Base-by-base conservation (phyloP, 2,888 invertebrate species). In the Spodoptera picta region DNA sequence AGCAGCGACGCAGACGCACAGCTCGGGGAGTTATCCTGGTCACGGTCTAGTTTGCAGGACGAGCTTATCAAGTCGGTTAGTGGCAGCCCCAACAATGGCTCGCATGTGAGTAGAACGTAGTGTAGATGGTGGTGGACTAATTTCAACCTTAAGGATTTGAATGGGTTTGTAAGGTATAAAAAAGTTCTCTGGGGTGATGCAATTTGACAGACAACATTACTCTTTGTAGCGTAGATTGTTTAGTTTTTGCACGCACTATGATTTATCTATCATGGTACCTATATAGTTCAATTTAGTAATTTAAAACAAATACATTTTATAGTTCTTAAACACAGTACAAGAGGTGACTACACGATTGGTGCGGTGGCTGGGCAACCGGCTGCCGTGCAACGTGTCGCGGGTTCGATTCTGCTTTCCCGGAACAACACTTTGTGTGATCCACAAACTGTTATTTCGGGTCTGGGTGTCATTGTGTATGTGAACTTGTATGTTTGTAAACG, bases 1-100 rank as follows among this genome's bases (percentile, higher is more conserved):
- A 95, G 95, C 83, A 94, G 94, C 81, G 95, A 95, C 63, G 90
- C 95, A 45, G 95, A 94, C 82, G 93, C 87, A 14, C 88, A 91
- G 81, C 90, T 95, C 75, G 88, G 95, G 45, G 95, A 96, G 79
- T 91, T 96, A 50, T 95, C 96, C 47, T 96, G 96, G 95, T 96
- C 96, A 11, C 95, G 96, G 24, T 95, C 95, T 71, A 96, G 96
- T 31, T 90, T 97, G 65, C 96, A 96, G 88, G 96, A 96, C 83
- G 96, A 96, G 85, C 95, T 96, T 79, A 95, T 96, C 90, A 95
- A 95, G 92, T 95, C 95, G 94, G 95, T 95, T 92, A 95, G 95
- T 94, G 92, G 90, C 90, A 92, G 92, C 89, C 92, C 91, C 80
- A 87, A 85, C 73, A 80, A 88, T 84, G 79, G 83, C 87, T 84